Base-by-base conservation (phyloP, 30 jellyfish, hydroid and myxozoan species). In the Hydractinia symbiolongicarpus region DNA sequence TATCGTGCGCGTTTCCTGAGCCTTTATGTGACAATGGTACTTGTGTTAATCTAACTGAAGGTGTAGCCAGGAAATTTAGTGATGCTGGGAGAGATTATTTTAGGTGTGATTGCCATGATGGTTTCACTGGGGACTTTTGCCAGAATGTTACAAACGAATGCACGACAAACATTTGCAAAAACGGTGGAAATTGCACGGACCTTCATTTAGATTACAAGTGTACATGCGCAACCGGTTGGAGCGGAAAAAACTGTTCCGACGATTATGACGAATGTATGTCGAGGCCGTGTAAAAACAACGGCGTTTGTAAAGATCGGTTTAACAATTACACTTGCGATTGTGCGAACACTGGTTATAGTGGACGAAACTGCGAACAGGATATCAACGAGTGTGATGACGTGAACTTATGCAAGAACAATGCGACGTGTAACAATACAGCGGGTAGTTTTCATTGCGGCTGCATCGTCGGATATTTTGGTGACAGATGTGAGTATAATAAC, bases 251-350 rank as follows among this genome's bases (percentile, higher is more conserved):
- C 82, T 87, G 96, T 19, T 15, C 9, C 9, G 61, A 9, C 11
- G 50, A 20, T 9, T 20, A 3, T 4, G 64, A 49, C 55, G 86
- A 78, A 5, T 80, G 88, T 67, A 57, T 6, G 4, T 55, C 83
- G n/a, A 20, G 56, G 8, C 88, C 88, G 30, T 80, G 88, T 67
- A 50, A 50, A 19, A 80, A 80, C 52, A 67, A 67, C 68, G 88
- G 85, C 13, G 17, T 14, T 50, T 80, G 88, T 54, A 53, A 82
- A 9, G 95, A 86, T 58, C 83, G 77, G 30, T 58, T 83, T 79
- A 83, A 79, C 68, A 95, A 78, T 76, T 91, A 86, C 74, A 68
- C 64, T 9, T 91, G 98, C 79, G 50, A 69, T 51, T 89, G 96
- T 72, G 56, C 19, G 52, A 78, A 55, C 14, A 64, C 74, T 6